Evolutionary conservation across 2,113 vertebrate genomes (phyloP), one percentile per base, ranked within the genome.

Genomic region (Serinus canaria): DNA sequence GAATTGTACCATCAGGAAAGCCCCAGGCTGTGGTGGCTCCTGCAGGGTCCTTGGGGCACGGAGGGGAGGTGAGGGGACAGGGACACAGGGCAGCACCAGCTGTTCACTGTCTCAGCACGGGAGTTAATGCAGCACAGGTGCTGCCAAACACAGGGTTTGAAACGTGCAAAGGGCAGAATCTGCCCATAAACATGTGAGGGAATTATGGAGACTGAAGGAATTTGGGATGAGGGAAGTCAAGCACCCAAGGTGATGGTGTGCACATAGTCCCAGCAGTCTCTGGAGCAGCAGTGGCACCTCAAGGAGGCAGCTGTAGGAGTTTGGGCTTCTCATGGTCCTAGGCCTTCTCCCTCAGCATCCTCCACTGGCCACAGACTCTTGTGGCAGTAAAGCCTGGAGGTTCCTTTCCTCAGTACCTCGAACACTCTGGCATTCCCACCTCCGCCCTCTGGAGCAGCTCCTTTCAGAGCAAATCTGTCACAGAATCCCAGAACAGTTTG

Each of bases 251-350:
- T 2, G 2, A 33, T 10, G 49, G 18, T 13, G 33, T 74, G 55
- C 50, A 37, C 47, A 14, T 47, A 21, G 18, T 2, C 35, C 50
- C 87, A 41, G 60, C 23, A 63, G 59, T 7, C 33, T 53, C 62
- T 62, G 62, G 46, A 35, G 15, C 75, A 62, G 68, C 52, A 37
- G 22, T 2, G 6, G 39, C 37, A 39, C 27, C 13, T 49, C 75
- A 19, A 0, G 1, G 22, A 44, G 37, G 56, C 27, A n/a, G 24
- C n/a, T 25, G 56, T 11, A 69, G 50, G 35, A 3, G 0, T 20
- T 11, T 56, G 58, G 31, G 28, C 28, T 69, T 17, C 1, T 43
- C 20, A 5, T 13, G 19, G 30, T 59, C 49, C 43, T 75, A 58
- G 37, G 8, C 8, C 20, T 78, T 82, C 37, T 67, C 46, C 23